A percentile compares a stretch with the other conserved stretches of the same genome.
These are phyloP conservation scores for Lepidochitona cinerea DNA, from an alignment of 2,888 invertebrate species.

Conservation along the genomic window DNA sequence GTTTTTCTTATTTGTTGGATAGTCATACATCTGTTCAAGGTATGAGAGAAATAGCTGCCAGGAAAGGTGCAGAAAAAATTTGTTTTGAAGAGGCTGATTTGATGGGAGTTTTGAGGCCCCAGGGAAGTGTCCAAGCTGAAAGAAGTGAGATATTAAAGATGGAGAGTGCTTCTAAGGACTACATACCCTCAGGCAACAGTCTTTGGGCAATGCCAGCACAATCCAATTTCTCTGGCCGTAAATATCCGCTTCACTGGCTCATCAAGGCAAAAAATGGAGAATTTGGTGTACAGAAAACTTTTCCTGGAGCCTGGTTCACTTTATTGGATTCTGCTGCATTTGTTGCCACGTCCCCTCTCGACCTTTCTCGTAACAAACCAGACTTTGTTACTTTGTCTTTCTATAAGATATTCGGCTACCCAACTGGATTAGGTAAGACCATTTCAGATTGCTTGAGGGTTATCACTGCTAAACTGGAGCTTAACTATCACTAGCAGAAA, in stretches of 20 bases:
- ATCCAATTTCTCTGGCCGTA: conserved; percentile 94
- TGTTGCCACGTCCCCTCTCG: conserved; percentile 83
- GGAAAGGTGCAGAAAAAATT: conserved; percentile 36
- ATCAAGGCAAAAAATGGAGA: conserved; percentile 76
- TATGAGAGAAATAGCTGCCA: conserved; percentile 82
- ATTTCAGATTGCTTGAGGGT: too few species aligned
- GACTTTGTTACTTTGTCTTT: conserved; percentile 95
- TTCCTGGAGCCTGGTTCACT: conserved; percentile 71
- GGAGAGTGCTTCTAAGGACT: neutral
- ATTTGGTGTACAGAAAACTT: conserved; percentile 40
- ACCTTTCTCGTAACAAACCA: conserved; percentile 81
- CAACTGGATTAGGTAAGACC: conserved; percentile 85
- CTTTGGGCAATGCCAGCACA: conserved; percentile 92
- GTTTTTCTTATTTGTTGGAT: conserved; percentile 86
- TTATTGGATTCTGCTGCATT: conserved; percentile 89
- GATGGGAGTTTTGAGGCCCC: neutral
- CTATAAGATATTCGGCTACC: conserved; percentile 97
- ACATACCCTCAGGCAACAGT: conserved; percentile 32
- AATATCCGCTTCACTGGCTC: conserved; percentile 87
- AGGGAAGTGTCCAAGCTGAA: neutral
- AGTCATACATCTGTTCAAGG: conserved; percentile 97
- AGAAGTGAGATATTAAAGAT: neutral
- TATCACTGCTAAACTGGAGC: too few species aligned
- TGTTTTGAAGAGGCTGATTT: conserved; percentile 50
- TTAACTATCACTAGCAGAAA: too few species aligned